Base-by-base conservation (phyloP, 1,140 invertebrate genomes). In the Luehdorfia chinensis region DNA sequence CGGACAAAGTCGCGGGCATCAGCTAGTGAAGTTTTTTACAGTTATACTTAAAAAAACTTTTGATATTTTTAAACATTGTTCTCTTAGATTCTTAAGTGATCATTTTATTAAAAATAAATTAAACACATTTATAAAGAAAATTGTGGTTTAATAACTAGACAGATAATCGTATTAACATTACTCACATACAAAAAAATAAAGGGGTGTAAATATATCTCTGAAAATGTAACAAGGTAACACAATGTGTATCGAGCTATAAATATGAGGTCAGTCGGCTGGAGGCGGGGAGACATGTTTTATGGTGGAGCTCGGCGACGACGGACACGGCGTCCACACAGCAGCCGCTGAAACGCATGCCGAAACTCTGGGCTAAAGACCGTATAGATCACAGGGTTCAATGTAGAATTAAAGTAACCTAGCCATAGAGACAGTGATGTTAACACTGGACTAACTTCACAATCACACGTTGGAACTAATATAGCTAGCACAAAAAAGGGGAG, bases 361-460 rank as follows among this genome's bases (percentile, higher is more conserved):
- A 97, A 97, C 75, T 97, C 95, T 8, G 94, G 94, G 71, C 94
- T 96, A 76, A 96, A 95, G 51, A 95, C 93, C 15, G 94, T 96
- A 80, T 96, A 97, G 64, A 97, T 96, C 28, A 95, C 92, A 5
- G 95, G 95, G 84, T 96, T 97, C 12, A 96, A 85, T 18, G 94
- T 95, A 1, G 95, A 96, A 87, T 97, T 97, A 68, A 96, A 94
- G 81, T 96, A 97, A 25, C 92, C 92, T 50, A 96, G 88, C 94
- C 94, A 95, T 30, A 94, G 84, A 61, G 94, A 94, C 31, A 94
- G 90, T 55, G 89, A 94, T 50, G 91, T 91, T 79, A 90, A 89
- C 80, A 88, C 89, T 63, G 77, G 87, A 63, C 84, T 88, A 46
- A 88, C 83, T 49, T 87, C 68, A 53, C 87, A 88, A 46, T 86